Evolutionary conservation across 1,140 invertebrate species (phyloP).

Genomic region (Trichonephila clavata): DNA sequence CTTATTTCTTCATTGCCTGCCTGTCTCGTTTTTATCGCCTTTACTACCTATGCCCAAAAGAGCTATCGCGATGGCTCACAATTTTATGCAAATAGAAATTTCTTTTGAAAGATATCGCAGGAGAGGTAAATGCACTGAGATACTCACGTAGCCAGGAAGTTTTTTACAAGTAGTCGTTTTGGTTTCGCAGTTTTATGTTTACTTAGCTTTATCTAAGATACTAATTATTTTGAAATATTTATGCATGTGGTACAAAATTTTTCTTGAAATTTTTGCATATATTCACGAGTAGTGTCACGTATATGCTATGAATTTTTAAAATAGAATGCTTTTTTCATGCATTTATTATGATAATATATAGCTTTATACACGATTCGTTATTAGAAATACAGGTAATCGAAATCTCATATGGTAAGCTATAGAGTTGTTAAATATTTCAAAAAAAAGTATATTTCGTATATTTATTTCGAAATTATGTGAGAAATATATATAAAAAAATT

Average conservation of each 20-base stretch:
- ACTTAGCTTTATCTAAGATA: background rate
- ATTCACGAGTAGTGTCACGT: too few species aligned
- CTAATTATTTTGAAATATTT: constrained; percentile 5
- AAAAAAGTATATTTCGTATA: too few species aligned
- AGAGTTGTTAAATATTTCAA: too few species aligned
- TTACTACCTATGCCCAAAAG: background rate
- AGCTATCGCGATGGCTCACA: background rate
- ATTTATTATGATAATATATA: too few species aligned
- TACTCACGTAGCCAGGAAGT: constrained; percentile 42
- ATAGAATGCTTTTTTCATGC: too few species aligned
- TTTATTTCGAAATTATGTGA: too few species aligned
- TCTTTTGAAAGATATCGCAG: background rate
- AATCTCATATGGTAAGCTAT: too few species aligned
- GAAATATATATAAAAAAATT: too few species aligned
- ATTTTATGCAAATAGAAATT: background rate
- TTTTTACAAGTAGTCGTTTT: background rate
- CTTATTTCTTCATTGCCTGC: constrained; percentile 65
- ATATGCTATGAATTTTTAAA: too few species aligned
- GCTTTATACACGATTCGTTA: too few species aligned
- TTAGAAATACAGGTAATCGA: too few species aligned
- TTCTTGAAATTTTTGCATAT: too few species aligned
- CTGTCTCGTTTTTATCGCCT: constrained; percentile 31
- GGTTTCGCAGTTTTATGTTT: constrained; percentile 19
- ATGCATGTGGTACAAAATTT: background rate
- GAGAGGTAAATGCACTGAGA: constrained; percentile 59